Base-by-base conservation (phyloP, 2,888 invertebrate genomes). In the Penaeus monodon region DNA sequence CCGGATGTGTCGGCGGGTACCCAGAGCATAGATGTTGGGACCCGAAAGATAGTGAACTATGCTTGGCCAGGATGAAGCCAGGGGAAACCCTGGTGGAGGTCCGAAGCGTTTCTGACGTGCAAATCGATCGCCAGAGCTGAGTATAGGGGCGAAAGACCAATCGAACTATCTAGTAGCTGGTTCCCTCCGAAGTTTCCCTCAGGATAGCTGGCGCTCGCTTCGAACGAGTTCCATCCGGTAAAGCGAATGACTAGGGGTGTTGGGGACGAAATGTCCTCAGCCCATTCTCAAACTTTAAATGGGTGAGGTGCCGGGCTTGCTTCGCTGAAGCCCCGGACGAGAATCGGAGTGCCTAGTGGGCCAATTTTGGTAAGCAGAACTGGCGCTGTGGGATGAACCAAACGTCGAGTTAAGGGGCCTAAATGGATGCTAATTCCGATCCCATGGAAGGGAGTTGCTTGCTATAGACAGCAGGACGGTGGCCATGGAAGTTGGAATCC, bases 161-260 rank as follows among this genome's bases (percentile, higher is more conserved):
- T 95, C 94, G 94, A 95, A 95, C 95, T 94, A 94, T n/a, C 95
- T 95, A 94, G 94, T 95, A 95, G 95, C 95, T 95, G 95, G 95
- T 95, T 95, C 95, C 94, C 93, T 94, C n/a, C n/a, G n/a, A n/a
- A n/a, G n/a, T n/a, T n/a, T n/a, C n/a, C n/a, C n/a, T n/a, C n/a
- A n/a, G n/a, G n/a, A n/a, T n/a, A n/a, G n/a, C n/a, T n/a, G n/a
- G n/a, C n/a, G n/a, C n/a, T n/a, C n/a, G n/a, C n/a, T n/a, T n/a
- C n/a, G n/a, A n/a, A n/a, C n/a, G n/a, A n/a, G n/a, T n/a, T n/a
- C n/a, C n/a, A n/a, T n/a, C 94, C 94, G 94, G 44, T 44, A 44
- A 44, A 44, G 44, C 44, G 44, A n/a, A 44, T 44, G 44, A 44
- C 44, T 44, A 44, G 44, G 44, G 4, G 44, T 44, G 8, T n/a